These are phyloP conservation scores for Conus ventricosus DNA, from an alignment of 1,140 invertebrate species.

Conservation along the genomic window DNA sequence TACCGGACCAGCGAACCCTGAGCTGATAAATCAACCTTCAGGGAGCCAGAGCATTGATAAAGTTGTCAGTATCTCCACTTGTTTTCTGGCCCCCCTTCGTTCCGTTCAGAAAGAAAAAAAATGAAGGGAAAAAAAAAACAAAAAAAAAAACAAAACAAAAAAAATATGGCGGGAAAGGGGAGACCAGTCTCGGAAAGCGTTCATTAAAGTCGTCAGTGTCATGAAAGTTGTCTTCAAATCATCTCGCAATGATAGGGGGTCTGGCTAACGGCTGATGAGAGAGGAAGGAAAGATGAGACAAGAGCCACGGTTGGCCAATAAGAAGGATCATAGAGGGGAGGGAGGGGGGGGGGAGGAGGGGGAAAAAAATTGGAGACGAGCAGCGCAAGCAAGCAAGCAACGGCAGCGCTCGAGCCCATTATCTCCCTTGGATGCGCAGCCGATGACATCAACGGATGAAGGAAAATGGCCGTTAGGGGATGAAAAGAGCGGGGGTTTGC, in stretches of 20 bases:
- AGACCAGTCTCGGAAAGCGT: neutral
- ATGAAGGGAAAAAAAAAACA: neutral
- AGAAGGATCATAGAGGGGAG: neutral
- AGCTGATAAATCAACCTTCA: neutral
- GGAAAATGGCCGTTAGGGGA: neutral
- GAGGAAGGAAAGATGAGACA: neutral
- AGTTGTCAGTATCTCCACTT: neutral
- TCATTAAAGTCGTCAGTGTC: constrained; percentile 2
- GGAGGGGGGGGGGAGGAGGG: neutral
- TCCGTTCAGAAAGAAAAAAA: too few species aligned
- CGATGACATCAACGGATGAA: neutral
- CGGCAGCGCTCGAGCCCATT: neutral
- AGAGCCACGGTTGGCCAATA: neutral
- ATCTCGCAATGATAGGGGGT: constrained; percentile 5
- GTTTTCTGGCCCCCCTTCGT: neutral
- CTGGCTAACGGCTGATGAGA: neutral
- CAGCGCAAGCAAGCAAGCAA: neutral
- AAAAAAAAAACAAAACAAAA: neutral
- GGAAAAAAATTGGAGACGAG: neutral
- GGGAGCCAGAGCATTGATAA: neutral
- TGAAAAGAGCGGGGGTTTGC: neutral
- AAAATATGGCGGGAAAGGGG: neutral
- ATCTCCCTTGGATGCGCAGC: neutral
- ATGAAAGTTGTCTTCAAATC: constrained; percentile 11
- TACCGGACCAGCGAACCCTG: neutral